Evolutionary conservation across 2,888 invertebrate species (phyloP).

Genomic region (Sinohyriopsis cumingii): DNA sequence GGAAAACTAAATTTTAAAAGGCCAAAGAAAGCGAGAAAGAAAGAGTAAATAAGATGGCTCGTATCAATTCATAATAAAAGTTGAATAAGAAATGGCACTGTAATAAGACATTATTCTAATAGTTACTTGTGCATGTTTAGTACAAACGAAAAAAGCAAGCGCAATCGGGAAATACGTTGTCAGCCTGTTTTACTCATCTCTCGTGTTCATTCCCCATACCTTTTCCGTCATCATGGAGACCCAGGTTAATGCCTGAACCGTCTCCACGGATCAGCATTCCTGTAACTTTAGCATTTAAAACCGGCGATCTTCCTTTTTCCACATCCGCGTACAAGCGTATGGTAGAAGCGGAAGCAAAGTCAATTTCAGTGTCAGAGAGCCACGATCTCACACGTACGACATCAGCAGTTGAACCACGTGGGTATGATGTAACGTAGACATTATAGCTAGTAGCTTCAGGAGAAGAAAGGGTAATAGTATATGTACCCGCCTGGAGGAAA

Average conservation of each 20-base stretch:
- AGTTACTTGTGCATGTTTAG: no score
- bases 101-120: no score
- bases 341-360: neutral
- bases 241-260: no score
- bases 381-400: constrained; percentile 12
- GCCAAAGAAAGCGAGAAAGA: no score
- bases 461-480: neutral
- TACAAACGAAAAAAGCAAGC: no score
- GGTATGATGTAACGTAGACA: constrained; percentile 2
- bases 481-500: no score
- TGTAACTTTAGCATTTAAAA: constrained; percentile 8
- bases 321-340: constrained; percentile 5
- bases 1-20: no score
- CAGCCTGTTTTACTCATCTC: no score
- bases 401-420: constrained; percentile 2
- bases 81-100: no score
- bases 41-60: no score
- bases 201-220: neutral
- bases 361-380: constrained; percentile 5
- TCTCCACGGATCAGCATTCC: constrained; percentile 4
- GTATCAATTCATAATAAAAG: no score
- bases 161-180: no score
- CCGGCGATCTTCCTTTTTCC: constrained; percentile 15
- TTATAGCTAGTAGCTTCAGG: neutral
- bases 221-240: constrained; percentile 5